Base-by-base conservation (phyloP, 2,888 invertebrate species). In the Chrysodeixis includens region DNA sequence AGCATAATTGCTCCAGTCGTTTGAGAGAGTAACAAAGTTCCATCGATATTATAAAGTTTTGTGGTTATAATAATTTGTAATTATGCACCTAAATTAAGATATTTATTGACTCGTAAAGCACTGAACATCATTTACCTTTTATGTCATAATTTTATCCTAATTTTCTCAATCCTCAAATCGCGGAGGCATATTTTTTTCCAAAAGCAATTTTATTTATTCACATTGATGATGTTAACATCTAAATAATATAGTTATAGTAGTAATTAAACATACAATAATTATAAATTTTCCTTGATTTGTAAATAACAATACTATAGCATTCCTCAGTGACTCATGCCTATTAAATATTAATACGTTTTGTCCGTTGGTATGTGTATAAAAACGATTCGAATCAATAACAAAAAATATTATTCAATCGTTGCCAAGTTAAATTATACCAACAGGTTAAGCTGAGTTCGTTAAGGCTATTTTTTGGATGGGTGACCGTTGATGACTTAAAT, bases 311-410 rank as follows among this genome's bases (percentile, higher is more conserved):
- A 35, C 35, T 3, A 35, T 35, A 35, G 56, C 78, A 74, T 74
- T 73, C 73, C 73, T 49, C 22, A 55, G 10, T 74, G 74, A 77
- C 35, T 77, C 74, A 74, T 9, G 10, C 26, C 56, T 14, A 49
- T 52, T 73, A 40, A 67, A 77, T 62, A 58, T 67, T 72, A 62
- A 67, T 73, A 57, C 67, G 55, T 73, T 73, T 77, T 20, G 51
- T 52, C 59, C 78, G 78, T 77, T 74, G 74, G 74, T 66, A 22
- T 60, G 44, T 46, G 35, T 59, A 35, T 18, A 77, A 72, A 73
- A 73, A 52, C n/a, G 44, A 55, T 51, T 26, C 56, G 53, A 56
- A 32, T 14, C 0, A 18, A 53, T 30, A 35, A 30, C 76, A 66
- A 49, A 61, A 32, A 30, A n/a, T 10, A n/a, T 44, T 56, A 18